These are phyloP conservation scores for Diphyllodes magnificus DNA, from an alignment of 2,113 vertebrate genomes.

Conservation along the genomic window DNA sequence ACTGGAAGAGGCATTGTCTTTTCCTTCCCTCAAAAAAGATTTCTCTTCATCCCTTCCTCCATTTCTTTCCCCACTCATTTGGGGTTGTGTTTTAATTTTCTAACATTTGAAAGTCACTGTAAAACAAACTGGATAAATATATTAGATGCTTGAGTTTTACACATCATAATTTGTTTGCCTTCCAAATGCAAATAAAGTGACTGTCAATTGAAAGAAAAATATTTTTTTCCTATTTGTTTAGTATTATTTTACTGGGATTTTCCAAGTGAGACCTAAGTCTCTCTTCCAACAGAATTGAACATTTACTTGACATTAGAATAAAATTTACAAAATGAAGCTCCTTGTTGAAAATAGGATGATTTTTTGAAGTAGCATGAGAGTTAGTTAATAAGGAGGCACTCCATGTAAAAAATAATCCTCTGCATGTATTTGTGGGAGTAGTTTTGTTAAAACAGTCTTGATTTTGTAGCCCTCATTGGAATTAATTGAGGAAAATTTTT, in stretches of 20 bases:
- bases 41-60: background rate
- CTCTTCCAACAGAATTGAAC: background rate
- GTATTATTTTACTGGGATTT: conserved; percentile 1
- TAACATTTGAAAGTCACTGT: conserved; percentile 5
- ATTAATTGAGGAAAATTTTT: background rate
- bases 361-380: background rate
- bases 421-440: background rate
- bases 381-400: background rate
- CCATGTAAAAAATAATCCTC: background rate
- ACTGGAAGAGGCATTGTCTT: background rate
- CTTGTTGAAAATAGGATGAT: background rate
- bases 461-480: background rate
- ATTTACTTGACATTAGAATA: conserved; percentile 3
- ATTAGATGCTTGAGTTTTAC: background rate
- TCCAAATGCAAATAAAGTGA: conserved; percentile 28
- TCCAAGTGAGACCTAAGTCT: conserved; percentile 13
- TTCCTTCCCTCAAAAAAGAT: background rate
- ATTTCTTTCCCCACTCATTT: background rate
- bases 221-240: conserved; percentile 4
- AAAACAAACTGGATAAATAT: conserved; percentile 13
- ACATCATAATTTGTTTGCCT: conserved; percentile 17
- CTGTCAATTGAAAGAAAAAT: conserved; percentile 9
- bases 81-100: background rate
- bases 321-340: conserved; percentile 18
- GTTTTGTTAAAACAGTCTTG: background rate